Base-by-base conservation (phyloP, 2,888 invertebrate genomes). In the Drosophila recens region DNA sequence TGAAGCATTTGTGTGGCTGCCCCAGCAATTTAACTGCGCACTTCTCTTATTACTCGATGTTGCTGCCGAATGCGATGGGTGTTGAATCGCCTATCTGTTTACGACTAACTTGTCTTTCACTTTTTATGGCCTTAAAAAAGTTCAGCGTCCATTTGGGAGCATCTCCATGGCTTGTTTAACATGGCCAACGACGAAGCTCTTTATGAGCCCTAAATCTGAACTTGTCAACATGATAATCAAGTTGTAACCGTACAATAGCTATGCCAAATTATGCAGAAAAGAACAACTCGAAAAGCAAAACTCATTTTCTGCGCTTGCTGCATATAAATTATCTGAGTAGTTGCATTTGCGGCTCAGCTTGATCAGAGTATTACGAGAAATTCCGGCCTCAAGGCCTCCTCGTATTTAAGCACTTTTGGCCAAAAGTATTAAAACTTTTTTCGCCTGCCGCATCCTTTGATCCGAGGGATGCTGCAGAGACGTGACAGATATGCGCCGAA, bases 401-500 rank as follows among this genome's bases (percentile, higher is more conserved):
- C 36, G 13, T 17, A 11, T 30, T 15, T 45, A 23, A 45, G 34
- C 46, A 17, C 51, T 71, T 71, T 75, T 63, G 51, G 61, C 67
- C 67, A 63, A 80, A 82, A 80, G 89, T 86, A 75, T 82, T 86
- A 82, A 71, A 86, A 72, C 52, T 78, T 86, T 70, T 38, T 51
- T 54, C 13, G 52, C 30, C 48, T 15, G n/a, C 51, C 42, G 45
- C 42, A 17, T 63, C 61, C 70, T 78, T 88, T 88, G 87, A 88
- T 71, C 75, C 67, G 8, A 20, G 17, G 17, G 20, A 20, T 11
- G 46, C 43, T 69, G 68, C 51, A 33, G n/a, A 63, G n/a, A 76
- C 77, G 67, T 72, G 67, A 36, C 66, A 56, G 36, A 17, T 69
- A 67, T 67, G 71, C 27, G 9, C 34, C 2, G 30, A 30, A 23